Base-by-base conservation (phyloP, 2,797 vertebrate species). In the Natrix natrix region DNA sequence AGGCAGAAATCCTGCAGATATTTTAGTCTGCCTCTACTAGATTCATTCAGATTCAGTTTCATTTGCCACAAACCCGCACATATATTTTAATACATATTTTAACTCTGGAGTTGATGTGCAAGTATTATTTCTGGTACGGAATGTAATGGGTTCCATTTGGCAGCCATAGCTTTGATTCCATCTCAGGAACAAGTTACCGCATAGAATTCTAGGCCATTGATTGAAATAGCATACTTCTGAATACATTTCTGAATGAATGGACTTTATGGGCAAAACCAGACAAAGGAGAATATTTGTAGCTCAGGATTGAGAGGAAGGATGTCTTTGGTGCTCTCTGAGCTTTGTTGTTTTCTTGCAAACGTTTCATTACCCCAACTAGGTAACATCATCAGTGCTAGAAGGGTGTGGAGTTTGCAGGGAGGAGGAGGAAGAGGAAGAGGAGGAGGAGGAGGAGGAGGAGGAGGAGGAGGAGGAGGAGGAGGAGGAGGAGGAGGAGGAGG, bases 1-100 rank as follows among this genome's bases (percentile, higher is more conserved):
- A 94, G 1, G 90, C 43, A 94, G 94, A 90, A 13, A n/a, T 6
- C 92, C 54, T 95, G 57, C 74, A 94, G 61, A 55, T 94, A 13
- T 91, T 94, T 89, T 86, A 24, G 17, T 60, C 17, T 59, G 69
- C 92, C 28, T 78, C 0, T 12, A 91, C 37, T 92, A 86, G 8
- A n/a, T 89, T 96, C 93, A 55, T 37, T 8, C 57, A 54, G 57
- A 24, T 4, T 52, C 0, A 0, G 1, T 94, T 95, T 92, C 78
- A 94, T 20, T 92, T 91, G 88, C 26, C 5, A 2, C 88, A 91
- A 88, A 63, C 10, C 13, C 69, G 20, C 90, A 0, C 32, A 43
- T 78, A 22, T 43, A 22, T 78, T 78, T 43, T 10, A 78, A 78
- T 78, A 43, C 69, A 78, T 78, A 43, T 78, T 78, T 78, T 69